These are phyloP conservation scores for Pampusana beccarii DNA, from an alignment of 2,113 vertebrate genomes.

Conservation along the genomic window DNA sequence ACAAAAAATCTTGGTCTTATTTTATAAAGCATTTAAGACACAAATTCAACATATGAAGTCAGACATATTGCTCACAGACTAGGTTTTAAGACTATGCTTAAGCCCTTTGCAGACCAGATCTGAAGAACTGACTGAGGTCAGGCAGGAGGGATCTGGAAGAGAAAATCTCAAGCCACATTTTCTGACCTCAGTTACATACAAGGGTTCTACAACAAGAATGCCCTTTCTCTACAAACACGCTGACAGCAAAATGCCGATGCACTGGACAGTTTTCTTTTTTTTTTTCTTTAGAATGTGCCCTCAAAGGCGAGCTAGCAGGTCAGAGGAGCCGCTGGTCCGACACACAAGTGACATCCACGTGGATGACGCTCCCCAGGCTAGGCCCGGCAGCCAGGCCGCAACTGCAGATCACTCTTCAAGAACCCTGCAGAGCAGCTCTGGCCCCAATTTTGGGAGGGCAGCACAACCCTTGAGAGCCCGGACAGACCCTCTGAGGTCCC, in stretches of 20 bases:
- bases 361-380: not conserved
- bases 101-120: not conserved
- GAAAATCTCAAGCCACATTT: not conserved
- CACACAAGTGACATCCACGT: not conserved
- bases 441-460: not conserved
- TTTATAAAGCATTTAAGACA: not conserved
- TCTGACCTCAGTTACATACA: not conserved
- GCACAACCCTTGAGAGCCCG: not conserved
- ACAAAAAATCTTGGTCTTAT: not conserved
- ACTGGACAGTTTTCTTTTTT: no score
- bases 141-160: not conserved
- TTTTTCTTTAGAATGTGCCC: not conserved
- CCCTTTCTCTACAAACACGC: not conserved
- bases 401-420: not conserved
- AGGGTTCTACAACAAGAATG: not conserved
- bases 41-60: not conserved
- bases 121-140: not conserved
- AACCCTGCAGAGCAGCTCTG: not conserved
- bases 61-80: not conserved
- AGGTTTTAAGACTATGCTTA: not conserved
- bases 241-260: not conserved
- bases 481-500: not conserved
- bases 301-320: not conserved
- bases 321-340: not conserved
- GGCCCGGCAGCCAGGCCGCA: not conserved